These are phyloP conservation scores for Cheilosia vulpina DNA, from an alignment of 2,888 invertebrate species.

Conservation along the genomic window DNA sequence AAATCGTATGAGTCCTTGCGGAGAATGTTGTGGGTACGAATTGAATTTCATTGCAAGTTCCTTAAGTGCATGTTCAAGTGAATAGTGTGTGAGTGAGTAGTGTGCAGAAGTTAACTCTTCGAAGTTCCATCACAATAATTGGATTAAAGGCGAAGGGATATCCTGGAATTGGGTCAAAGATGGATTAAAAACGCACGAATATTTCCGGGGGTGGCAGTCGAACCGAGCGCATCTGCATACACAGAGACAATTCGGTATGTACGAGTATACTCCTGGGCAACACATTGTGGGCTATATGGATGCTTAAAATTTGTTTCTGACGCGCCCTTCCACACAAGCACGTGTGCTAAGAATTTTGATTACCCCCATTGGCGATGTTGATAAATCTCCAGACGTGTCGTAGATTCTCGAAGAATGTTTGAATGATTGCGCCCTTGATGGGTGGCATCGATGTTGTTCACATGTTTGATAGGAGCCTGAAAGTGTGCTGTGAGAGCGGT, in stretches of 20 bases:
- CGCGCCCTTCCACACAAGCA: slow-evolving; percentile 17
- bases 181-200: slow-evolving; percentile 66
- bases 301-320: neutral
- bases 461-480: slow-evolving; percentile 16
- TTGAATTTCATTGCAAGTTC: slow-evolving; percentile 52
- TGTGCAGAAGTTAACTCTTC: neutral
- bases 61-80: slow-evolving; percentile 35
- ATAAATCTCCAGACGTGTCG: slow-evolving; percentile 47
- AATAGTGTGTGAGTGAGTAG: slow-evolving; percentile 15
- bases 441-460: slow-evolving; percentile 16
- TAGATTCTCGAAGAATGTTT: slow-evolving; percentile 10
- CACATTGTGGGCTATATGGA: slow-evolving; percentile 8
- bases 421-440: slow-evolving; percentile 25
- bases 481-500: slow-evolving; percentile 3
- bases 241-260: slow-evolving; percentile 53
- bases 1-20: slow-evolving; percentile 16
- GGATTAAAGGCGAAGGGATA: slow-evolving; percentile 58
- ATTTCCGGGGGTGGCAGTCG: slow-evolving; percentile 36
- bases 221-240: slow-evolving; percentile 5
- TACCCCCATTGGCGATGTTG: slow-evolving; percentile 17
- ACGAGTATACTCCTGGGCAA: slow-evolving; percentile 2
- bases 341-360: slow-evolving; percentile 59
- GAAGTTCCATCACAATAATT: slow-evolving; percentile 31
- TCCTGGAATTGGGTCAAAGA: slow-evolving; percentile 67
- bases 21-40: slow-evolving; percentile 52